Base-by-base conservation (phyloP, 2,113 vertebrate species). In the Stigmatopora nigra region DNA sequence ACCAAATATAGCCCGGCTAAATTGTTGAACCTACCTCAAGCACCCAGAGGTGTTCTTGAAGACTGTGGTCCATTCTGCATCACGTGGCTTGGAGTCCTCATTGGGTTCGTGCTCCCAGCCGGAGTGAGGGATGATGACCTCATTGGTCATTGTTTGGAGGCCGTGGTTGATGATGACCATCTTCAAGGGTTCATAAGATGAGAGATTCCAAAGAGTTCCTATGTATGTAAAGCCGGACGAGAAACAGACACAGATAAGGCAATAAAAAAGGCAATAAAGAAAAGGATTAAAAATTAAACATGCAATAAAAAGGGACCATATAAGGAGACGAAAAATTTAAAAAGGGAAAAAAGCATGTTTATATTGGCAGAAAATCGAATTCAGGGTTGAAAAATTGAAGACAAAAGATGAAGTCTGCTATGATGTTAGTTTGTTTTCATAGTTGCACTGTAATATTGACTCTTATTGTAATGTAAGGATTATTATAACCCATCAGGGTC, bases 101-200 rank as follows among this genome's bases (percentile, higher is more conserved):
- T 98, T 97, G 0, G 97, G 97, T 82, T 98, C 95, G 0, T 92
- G 92, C 84, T 99, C 95, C 97, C 97, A 99, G 0, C 97, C 97
- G 0, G 96, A 98, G 75, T 96, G 95, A 0, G 97, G 97, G 77
- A 98, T 97, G 17, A 99, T 95, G 70, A 99, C 95, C 86, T 98
- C 95, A 0, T 96, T 96, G 82, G 95, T 98, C 72, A 99, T 90
- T 0, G 95, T 98, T 91, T 98, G 95, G 78, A 99, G 91, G 1
- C 95, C 95, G 0, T 98, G 96, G 90, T 98, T 97, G 72, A 98
- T 98, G 88, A 99, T 98, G 63, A 95, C 95, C 94, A 98, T 99
- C 89, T 99, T 99, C 86, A 99, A 87, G 17, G 96, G 96, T 75
- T 99, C 97, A 0, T 95, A 98, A 64, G 97, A 99, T 0, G 95